A percentile compares a stretch with the other conserved stretches of the same genome.
Evolutionary conservation across 2,113 vertebrate genomes (phyloP).

Genomic region (Cromileptes altivelis): DNA sequence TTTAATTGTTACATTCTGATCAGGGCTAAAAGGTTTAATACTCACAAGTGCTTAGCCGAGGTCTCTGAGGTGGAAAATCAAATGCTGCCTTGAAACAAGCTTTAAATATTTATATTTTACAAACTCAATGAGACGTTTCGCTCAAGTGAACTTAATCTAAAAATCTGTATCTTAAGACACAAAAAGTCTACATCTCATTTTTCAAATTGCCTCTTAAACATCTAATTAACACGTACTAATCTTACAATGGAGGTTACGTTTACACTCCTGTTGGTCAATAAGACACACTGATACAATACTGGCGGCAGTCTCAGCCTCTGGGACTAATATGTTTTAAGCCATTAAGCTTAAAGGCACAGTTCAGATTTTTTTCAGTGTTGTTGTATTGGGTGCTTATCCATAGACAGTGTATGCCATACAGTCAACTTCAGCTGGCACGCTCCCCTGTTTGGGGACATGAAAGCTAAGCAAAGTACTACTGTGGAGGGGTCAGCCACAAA

Average conservation of each 20-base stretch:
- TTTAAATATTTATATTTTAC: conserved; percentile 5
- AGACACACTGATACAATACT: neutral
- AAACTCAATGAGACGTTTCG: neutral
- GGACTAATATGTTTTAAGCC: neutral
- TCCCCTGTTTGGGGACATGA: too few relatives aligned
- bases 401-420: too few relatives aligned
- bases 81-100: conserved; percentile 1
- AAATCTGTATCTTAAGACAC: neutral
- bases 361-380: too few relatives aligned
- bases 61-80: neutral
- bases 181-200: neutral
- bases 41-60: neutral
- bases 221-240: neutral
- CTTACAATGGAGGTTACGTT: neutral
- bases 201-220: neutral
- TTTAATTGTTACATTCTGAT: conserved; percentile 1
- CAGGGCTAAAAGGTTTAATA: neutral
- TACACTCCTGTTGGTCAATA: neutral
- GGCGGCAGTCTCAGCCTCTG: too few relatives aligned
- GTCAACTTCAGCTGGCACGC: too few relatives aligned
- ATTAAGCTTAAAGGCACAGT: neutral
- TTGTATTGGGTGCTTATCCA: too few relatives aligned
- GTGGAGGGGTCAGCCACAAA: too few relatives aligned
- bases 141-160: neutral
- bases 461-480: too few relatives aligned